Conservation (phyloP, 2,113 vertebrate genomes). For the Platanista minor region DNA sequence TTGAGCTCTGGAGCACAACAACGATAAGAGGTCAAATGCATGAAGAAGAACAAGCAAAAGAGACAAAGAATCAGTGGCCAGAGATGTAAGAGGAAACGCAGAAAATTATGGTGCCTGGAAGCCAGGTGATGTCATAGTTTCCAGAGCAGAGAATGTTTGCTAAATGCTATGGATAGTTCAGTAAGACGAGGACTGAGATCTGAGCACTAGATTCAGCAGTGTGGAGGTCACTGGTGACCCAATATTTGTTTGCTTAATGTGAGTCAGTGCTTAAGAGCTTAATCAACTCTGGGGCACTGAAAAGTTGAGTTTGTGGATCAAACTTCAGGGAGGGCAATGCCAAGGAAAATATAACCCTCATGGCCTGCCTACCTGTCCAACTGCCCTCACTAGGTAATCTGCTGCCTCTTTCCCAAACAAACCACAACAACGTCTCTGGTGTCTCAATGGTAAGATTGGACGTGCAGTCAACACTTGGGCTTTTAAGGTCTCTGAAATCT, state of each 20-base stretch:
- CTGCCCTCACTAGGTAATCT: background rate
- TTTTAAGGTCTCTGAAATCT: background rate
- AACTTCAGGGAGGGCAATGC: background rate
- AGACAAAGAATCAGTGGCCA: background rate
- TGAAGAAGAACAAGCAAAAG: background rate
- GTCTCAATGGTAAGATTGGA: background rate
- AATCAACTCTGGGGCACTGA: background rate
- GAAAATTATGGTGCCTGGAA: background rate
- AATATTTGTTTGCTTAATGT: background rate
- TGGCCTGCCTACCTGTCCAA: background rate
- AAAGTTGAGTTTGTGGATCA: background rate
- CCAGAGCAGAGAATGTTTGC: background rate
- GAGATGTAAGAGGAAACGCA: background rate
- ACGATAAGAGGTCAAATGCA: background rate
- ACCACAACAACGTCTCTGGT: background rate
- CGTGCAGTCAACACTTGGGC: background rate
- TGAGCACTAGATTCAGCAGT: background rate
- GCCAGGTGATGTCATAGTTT: background rate
- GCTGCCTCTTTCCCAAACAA: background rate
- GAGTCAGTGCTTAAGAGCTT: background rate
- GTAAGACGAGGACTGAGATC: background rate
- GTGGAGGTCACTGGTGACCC: background rate
- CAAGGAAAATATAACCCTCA: background rate
- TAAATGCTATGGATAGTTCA: background rate
- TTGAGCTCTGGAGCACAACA: background rate